These are phyloP conservation scores for Troglohyphantes excavatus DNA, from an alignment of 2,888 invertebrate genomes.

Conservation along the genomic window DNA sequence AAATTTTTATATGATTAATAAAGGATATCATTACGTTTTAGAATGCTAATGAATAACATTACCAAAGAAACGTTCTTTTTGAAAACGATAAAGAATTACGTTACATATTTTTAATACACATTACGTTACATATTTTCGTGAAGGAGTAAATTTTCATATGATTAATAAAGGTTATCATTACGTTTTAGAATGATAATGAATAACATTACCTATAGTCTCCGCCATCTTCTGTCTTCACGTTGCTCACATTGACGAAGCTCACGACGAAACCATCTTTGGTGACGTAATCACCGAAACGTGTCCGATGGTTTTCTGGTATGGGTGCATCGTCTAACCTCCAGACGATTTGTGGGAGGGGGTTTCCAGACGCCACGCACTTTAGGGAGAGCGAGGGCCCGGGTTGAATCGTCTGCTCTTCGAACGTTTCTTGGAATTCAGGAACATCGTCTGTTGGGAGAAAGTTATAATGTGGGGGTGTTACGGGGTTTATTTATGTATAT, in stretches of 20 bases:
- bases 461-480: too few species aligned
- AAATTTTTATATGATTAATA: too few species aligned
- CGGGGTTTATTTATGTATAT: too few species aligned
- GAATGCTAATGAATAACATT: too few species aligned
- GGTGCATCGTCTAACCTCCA: constrained; percentile 77
- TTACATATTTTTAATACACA: too few species aligned
- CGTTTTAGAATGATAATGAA: too few species aligned
- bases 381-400: constrained; percentile 78
- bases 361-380: constrained; percentile 78
- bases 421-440: constrained; percentile 76
- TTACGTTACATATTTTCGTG: too few species aligned
- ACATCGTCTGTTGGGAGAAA: constrained; percentile 69
- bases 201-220: constrained; percentile 80
- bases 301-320: constrained; percentile 77
- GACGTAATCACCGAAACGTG: constrained; percentile 80
- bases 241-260: constrained; percentile 82
- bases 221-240: constrained; percentile 82
- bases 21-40: too few species aligned
- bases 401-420: constrained; percentile 78
- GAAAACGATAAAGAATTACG: too few species aligned
- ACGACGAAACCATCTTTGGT: constrained; percentile 82
- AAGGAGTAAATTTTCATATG: too few species aligned
- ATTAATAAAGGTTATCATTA: too few species aligned
- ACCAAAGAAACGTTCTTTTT: too few species aligned
- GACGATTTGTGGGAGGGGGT: constrained; percentile 78